Evolutionary conservation across 2,888 invertebrate species (phyloP).

Genomic region (Microdon myrmicae): DNA sequence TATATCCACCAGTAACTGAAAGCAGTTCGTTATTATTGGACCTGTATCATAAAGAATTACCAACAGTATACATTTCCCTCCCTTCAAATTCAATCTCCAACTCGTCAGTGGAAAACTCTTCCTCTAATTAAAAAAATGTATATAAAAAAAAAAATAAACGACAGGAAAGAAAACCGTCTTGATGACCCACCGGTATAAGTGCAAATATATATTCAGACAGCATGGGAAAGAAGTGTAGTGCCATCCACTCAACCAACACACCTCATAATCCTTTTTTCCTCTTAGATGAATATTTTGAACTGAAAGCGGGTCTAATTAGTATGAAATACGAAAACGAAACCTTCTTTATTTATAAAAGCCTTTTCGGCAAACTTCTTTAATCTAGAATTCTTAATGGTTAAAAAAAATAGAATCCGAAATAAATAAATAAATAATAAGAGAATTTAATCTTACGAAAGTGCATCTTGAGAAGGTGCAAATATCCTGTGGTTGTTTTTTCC

Average conservation of each 20-base stretch:
- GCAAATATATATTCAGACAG: conserved; percentile 27
- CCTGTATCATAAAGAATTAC: conserved; percentile 8
- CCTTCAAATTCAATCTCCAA: too few relatives aligned
- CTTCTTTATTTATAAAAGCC: conserved; percentile 38
- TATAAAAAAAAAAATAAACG: too few relatives aligned
- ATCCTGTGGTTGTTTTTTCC: too few relatives aligned
- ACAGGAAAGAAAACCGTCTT: too few relatives aligned
- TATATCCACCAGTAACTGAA: too few relatives aligned
- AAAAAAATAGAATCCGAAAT: too few relatives aligned
- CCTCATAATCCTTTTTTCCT: conserved; percentile 26
- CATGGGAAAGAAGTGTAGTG: conserved; percentile 24
- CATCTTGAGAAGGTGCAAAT: conserved; percentile 14
- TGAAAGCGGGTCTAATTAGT: conserved; percentile 48
- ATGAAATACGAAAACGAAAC: conserved; percentile 44
- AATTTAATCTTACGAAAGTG: conserved; percentile 43
- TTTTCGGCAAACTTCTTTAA: conserved; percentile 38
- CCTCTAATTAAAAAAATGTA: conserved; percentile 48
- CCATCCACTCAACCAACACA: conserved; percentile 15
- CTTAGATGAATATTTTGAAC: conserved; percentile 25
- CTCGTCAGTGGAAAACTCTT: conserved; percentile 19
- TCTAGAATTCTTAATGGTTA: conserved; percentile 39
- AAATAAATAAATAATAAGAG: conserved; percentile 21
- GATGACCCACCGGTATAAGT: too few relatives aligned
- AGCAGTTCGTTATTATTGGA: conserved; percentile 3
- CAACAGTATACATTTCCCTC: conserved; percentile 33